These are phyloP conservation scores for Amitus sp. DNA, from an alignment of 2,888 invertebrate species.

Conservation along the genomic window DNA sequence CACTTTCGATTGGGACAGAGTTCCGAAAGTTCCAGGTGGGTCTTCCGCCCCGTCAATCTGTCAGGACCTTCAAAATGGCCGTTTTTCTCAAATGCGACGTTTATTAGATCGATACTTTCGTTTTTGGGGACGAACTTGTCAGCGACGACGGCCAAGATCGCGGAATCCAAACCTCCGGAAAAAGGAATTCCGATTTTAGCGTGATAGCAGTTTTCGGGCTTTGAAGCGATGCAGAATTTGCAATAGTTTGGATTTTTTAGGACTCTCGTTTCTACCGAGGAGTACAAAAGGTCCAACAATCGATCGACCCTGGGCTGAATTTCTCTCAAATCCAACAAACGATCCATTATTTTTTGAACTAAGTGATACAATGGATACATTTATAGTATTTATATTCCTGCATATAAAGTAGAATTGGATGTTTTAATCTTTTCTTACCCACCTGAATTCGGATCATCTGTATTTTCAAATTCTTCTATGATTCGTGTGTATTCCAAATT, in stretches of 20 bases:
- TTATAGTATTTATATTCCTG: no score
- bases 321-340: constrained; percentile 61
- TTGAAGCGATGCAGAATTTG: constrained; percentile 67
- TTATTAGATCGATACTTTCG: constrained; percentile 88
- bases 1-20: constrained; percentile 80
- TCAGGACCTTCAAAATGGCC: constrained; percentile 81
- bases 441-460: constrained; percentile 5
- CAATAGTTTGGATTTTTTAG: constrained; percentile 73
- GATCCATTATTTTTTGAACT: constrained; percentile 56
- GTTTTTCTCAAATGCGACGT: constrained; percentile 87
- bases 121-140: constrained; percentile 73
- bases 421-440: no score
- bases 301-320: constrained; percentile 65
- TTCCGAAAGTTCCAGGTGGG: constrained; percentile 74
- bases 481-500: no score
- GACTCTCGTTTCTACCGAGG: constrained; percentile 72
- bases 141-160: constrained; percentile 85
- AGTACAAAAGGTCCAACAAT: constrained; percentile 69
- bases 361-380: no score
- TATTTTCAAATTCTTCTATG: no score
- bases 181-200: constrained; percentile 83
- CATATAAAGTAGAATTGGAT: no score
- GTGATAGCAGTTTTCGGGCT: constrained; percentile 59
- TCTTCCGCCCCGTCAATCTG: constrained; percentile 79
- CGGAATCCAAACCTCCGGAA: constrained; percentile 96